A percentile compares a stretch with the other conserved stretches of the same genome.
Evolutionary conservation across 2,113 vertebrate species (phyloP).

Genomic region (Rhynchopsitta pachyrhyncha): DNA sequence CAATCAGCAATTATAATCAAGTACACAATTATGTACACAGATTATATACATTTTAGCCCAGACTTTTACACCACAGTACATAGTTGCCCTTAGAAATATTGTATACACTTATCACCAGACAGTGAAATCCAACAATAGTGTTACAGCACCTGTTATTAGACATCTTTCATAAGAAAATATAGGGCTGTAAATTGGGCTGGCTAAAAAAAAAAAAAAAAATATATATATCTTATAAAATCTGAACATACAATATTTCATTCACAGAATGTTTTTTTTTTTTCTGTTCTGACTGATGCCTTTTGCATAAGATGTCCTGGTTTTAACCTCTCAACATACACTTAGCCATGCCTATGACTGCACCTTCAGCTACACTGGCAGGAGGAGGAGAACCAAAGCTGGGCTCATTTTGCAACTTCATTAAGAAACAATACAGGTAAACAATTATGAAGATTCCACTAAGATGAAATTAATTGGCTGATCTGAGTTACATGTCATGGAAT

Average conservation of each 20-base stretch:
- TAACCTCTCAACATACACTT: not conserved
- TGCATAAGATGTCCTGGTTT: constrained; percentile 51
- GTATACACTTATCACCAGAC: constrained; percentile 72
- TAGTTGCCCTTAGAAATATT: constrained; percentile 77
- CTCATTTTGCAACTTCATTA: constrained; percentile 45
- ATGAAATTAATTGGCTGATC: not conserved
- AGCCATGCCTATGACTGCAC: not conserved
- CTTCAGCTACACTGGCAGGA: constrained; percentile 28
- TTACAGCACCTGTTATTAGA: constrained; percentile 78
- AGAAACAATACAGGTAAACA: constrained; percentile 49
- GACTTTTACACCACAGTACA: constrained; percentile 83
- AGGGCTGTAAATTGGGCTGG: constrained; percentile 79
- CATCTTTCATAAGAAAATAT: constrained; percentile 81
- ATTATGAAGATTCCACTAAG: not conserved
- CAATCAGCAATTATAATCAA: constrained; percentile 85
- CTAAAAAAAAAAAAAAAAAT: constrained; percentile 69
- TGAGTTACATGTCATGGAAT: not conserved
- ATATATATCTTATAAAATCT: constrained; percentile 75
- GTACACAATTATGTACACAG: constrained; percentile 83
- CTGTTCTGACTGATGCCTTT: constrained; percentile 73
- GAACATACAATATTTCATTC: constrained; percentile 80
- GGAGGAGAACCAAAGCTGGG: constrained; percentile 58
- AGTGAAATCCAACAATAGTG: constrained; percentile 71
- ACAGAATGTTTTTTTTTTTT: constrained; percentile 72
- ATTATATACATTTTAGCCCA: constrained; percentile 84